Conservation (phyloP, 2,113 vertebrate genomes). For the Ascaphus truei region DNA sequence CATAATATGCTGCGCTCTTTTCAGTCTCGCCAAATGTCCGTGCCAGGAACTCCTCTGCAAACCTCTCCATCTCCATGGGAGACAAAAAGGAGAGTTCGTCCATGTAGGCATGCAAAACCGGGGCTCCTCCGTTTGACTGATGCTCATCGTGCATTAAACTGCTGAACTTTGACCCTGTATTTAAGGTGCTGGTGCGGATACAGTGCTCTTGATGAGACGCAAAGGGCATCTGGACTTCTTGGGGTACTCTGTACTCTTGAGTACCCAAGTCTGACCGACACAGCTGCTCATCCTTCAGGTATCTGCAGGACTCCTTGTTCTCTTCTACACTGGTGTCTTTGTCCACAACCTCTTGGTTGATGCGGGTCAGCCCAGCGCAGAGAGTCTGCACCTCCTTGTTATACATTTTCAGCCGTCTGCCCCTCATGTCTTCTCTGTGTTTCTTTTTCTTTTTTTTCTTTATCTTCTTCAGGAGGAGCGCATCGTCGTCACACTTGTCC, state of each 20-base stretch:
- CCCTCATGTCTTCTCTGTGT: slow-evolving; percentile 80
- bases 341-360: slow-evolving; percentile 52
- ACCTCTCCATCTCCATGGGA: slow-evolving; percentile 85
- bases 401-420: slow-evolving; percentile 77
- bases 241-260: slow-evolving; percentile 71
- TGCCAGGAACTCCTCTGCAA: slow-evolving; percentile 88
- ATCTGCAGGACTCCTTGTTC: slow-evolving; percentile 66
- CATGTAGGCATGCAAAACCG: slow-evolving; percentile 90
- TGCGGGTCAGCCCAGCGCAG: slow-evolving; percentile 69
- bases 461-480: slow-evolving; percentile 85
- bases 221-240: slow-evolving; percentile 75
- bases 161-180: slow-evolving; percentile 80
- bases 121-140: slow-evolving; percentile 91
- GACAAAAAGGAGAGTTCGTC: slow-evolving; percentile 90
- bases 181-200: slow-evolving; percentile 86
- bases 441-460: slow-evolving; percentile 95
- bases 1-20: slow-evolving; percentile 83
- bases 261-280: slow-evolving; percentile 64
- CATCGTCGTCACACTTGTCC: slow-evolving; percentile 50
- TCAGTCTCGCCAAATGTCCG: slow-evolving; percentile 87
- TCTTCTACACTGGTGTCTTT: slow-evolving; percentile 60
- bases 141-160: slow-evolving; percentile 89
- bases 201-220: slow-evolving; percentile 90
- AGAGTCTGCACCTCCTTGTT: slow-evolving; percentile 91
- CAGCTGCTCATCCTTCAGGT: slow-evolving; percentile 72